Percentiles rank a stretch among this genome's conserved stretches.
phyloP scores from a whole-genome alignment of 1,140 invertebrate species.

The Pteromalus puparum region DNA sequence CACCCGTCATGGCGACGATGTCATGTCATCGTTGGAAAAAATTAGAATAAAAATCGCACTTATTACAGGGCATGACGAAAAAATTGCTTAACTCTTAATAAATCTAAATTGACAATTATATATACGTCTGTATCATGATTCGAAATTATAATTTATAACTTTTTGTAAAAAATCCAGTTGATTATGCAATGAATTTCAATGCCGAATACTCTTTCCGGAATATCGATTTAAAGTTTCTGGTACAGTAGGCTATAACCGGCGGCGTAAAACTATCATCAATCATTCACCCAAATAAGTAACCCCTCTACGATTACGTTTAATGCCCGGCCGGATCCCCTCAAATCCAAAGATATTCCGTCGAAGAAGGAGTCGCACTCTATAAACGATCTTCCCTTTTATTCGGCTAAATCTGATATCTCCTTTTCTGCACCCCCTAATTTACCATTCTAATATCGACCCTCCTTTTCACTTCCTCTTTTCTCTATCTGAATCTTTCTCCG shows the following conservation, averaged over 20 bases:
- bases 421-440: constrained; percentile 29
- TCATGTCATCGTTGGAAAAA: background rate
- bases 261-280: constrained; percentile 12
- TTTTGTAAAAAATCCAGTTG: no score
- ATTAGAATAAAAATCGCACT: background rate
- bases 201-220: background rate
- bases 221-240: background rate
- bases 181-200: no score
- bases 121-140: no score
- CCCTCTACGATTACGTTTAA: constrained; percentile 15
- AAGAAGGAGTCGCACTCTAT: constrained; percentile 9
- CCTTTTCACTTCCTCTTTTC: constrained; percentile 22
- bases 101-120: no score
- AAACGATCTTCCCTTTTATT: constrained; percentile 43
- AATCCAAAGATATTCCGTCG: constrained; percentile 6
- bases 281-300: constrained; percentile 16
- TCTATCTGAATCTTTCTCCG: background rate
- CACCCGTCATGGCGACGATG: no score
- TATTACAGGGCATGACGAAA: background rate
- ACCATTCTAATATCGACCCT: constrained; percentile 36
- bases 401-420: constrained; percentile 38
- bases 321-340: constrained; percentile 15
- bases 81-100: no score
- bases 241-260: background rate
- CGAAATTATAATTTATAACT: no score